A percentile compares a stretch with the other conserved stretches of the same genome.
Conservation (phyloP, 2,888 invertebrate genomes). For the Pinctada fucata region DNA sequence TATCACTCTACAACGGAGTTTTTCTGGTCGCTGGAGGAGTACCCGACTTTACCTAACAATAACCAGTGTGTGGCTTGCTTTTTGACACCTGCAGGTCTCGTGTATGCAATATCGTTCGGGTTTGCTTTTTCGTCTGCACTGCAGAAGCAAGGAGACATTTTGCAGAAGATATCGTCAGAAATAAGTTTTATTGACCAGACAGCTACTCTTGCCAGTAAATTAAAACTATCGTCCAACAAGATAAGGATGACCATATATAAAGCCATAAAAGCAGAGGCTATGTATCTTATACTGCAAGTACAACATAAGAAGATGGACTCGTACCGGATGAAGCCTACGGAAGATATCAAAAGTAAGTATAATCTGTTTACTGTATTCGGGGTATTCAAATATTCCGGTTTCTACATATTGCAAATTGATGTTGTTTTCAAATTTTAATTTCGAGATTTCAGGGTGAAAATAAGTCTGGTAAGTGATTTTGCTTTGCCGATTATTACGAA, state of each 20-base stretch:
- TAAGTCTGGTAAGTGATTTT: no score
- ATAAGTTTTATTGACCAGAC: constrained; percentile 59
- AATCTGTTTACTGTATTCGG: no score
- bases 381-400: no score
- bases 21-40: constrained; percentile 51
- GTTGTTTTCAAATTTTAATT: no score
- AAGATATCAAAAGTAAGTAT: constrained; percentile 31
- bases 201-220: constrained; percentile 54
- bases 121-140: constrained; percentile 64
- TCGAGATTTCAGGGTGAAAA: no score
- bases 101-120: constrained; percentile 66
- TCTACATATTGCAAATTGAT: no score
- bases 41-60: constrained; percentile 51
- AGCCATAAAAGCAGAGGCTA: constrained; percentile 59
- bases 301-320: constrained; percentile 33
- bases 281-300: constrained; percentile 58
- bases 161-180: constrained; percentile 53
- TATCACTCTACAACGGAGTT: constrained; percentile 35
- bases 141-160: constrained; percentile 52
- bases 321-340: constrained; percentile 12
- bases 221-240: constrained; percentile 40
- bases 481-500: no score
- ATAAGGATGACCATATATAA: constrained; percentile 44
- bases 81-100: constrained; percentile 64
- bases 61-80: constrained; percentile 68